Evolutionary conservation across 2,113 vertebrate genomes (phyloP).

Genomic region (Engraulis encrasicolus): DNA sequence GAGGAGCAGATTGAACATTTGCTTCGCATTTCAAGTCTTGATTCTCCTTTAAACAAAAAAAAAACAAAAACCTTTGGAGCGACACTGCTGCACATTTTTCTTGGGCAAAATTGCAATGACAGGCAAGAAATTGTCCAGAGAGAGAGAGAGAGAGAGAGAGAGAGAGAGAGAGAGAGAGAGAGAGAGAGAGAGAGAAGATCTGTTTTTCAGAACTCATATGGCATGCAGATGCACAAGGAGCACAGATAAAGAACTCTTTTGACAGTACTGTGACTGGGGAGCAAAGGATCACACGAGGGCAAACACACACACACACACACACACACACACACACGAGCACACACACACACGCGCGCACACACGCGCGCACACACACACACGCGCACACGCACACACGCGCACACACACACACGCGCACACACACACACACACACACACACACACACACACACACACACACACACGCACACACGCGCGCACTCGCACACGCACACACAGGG

Average conservation of each 20-base stretch:
- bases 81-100: background rate
- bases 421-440: background rate
- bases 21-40: background rate
- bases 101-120: background rate
- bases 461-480: background rate
- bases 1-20: background rate
- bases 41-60: no score
- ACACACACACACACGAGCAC: constrained; percentile 26
- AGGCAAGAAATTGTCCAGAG: background rate
- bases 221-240: constrained; percentile 48
- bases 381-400: background rate
- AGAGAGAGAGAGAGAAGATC: constrained; percentile 23
- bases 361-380: background rate
- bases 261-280: constrained; percentile 39
- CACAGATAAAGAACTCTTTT: constrained; percentile 47
- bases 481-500: background rate
- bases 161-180: constrained; percentile 25
- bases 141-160: constrained; percentile 21
- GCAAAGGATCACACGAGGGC: constrained; percentile 10
- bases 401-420: background rate
- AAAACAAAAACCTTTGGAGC: constrained; percentile 5
- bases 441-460: constrained; percentile 21
- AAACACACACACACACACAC: background rate
- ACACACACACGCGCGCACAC: background rate
- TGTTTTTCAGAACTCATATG: constrained; percentile 46